Evolutionary conservation across 2,888 invertebrate species (phyloP).

Genomic region (Drosophila lutescens): DNA sequence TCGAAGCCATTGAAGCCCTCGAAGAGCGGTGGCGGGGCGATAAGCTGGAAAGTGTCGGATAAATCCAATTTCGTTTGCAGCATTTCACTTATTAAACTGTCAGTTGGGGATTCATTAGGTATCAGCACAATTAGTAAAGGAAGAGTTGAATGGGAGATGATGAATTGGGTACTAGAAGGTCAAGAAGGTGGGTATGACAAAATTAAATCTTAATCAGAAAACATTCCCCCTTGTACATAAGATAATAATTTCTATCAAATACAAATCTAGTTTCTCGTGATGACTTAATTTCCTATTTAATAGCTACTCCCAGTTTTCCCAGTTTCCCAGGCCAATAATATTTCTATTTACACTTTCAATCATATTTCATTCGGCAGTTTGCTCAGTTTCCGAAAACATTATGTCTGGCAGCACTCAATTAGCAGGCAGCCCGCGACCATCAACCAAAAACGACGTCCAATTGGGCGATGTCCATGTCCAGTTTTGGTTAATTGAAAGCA

Average conservation of each 20-base stretch:
- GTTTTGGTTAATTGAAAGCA: constrained; percentile 79
- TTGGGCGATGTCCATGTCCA: constrained; percentile 55
- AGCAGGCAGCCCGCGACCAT: constrained; percentile 43
- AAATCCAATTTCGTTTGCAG: constrained; percentile 38
- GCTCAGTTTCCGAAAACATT: constrained; percentile 43
- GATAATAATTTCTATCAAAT: not conserved
- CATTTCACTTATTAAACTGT: constrained; percentile 44
- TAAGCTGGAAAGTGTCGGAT: constrained; percentile 45
- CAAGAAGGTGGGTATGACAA: not conserved
- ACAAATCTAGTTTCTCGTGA: not conserved
- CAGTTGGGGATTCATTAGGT: constrained; percentile 25
- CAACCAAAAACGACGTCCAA: constrained; percentile 3
- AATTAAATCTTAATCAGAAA: no score
- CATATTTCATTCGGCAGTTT: constrained; percentile 49
- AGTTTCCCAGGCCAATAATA: constrained; percentile 30
- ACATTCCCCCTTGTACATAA: no score
- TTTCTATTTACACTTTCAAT: constrained; percentile 41
- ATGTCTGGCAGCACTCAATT: constrained; percentile 67
- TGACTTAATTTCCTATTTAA: not conserved
- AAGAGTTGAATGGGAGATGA: constrained; percentile 28
- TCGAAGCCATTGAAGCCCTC: constrained; percentile 45
- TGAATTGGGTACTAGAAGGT: not conserved
- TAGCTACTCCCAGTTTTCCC: no score
- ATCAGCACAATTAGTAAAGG: constrained; percentile 13
- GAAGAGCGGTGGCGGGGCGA: constrained; percentile 23